Evolutionary conservation across 2,113 vertebrate species (phyloP).

Genomic region (Malurus cyaneus): DNA sequence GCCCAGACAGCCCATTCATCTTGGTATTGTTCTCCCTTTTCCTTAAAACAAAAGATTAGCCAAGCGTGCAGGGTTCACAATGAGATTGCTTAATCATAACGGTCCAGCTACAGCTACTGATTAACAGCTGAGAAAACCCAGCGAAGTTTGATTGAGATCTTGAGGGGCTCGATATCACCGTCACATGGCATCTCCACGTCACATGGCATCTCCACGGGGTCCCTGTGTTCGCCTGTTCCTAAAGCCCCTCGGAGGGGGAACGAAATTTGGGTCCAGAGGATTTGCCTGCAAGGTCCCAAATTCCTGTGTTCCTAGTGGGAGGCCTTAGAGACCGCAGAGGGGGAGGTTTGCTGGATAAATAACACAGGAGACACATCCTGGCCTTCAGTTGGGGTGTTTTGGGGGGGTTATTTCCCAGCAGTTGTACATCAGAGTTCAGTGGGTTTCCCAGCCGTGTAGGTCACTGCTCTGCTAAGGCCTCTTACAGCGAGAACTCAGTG

Average conservation of each 20-base stretch:
- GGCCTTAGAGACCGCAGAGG: background rate
- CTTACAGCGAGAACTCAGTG: background rate
- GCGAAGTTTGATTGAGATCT: background rate
- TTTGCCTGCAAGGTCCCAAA: background rate
- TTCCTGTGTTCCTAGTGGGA: background rate
- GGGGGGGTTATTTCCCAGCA: background rate
- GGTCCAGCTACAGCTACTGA: background rate
- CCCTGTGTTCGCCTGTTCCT: background rate
- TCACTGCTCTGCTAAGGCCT: background rate
- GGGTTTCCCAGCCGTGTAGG: too few species aligned
- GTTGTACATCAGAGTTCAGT: background rate
- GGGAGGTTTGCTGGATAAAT: background rate
- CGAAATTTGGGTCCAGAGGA: too few species aligned
- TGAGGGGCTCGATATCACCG: fast-evolving
- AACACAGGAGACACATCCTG: background rate
- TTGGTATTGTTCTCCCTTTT: background rate
- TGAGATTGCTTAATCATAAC: background rate
- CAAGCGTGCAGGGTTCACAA: background rate
- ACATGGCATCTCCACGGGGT: background rate
- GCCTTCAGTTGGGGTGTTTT: background rate
- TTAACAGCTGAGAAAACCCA: background rate
- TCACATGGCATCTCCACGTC: background rate
- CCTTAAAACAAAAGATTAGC: background rate
- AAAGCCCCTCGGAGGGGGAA: background rate
- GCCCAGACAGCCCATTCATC: background rate